phyloP scores from a whole-genome alignment of 2,888 invertebrate genomes.

The Sturmia bella region DNA sequence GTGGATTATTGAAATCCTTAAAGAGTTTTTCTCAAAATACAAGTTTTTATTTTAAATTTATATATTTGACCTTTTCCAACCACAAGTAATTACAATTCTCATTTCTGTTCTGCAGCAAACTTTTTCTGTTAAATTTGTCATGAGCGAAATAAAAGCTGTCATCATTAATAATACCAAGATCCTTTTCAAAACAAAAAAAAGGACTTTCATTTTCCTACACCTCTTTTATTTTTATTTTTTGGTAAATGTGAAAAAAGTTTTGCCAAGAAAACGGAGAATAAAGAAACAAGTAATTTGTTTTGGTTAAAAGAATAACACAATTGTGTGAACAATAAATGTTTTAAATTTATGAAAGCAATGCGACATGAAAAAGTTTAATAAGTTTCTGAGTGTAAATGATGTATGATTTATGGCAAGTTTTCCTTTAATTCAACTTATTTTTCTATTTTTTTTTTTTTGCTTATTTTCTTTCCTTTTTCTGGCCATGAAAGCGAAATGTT shows the following conservation, averaged over 20 bases:
- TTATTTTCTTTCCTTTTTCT: no score
- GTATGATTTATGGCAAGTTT: constrained; percentile 49
- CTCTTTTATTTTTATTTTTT: background rate
- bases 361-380: constrained; percentile 41
- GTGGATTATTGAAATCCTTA: no score
- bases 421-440: constrained; percentile 5
- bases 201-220: constrained; percentile 35
- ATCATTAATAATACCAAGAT: constrained; percentile 24
- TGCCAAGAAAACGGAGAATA: background rate
- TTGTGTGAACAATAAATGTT: constrained; percentile 55
- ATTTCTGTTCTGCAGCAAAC: background rate
- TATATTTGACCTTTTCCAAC: no score
- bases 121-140: constrained; percentile 3
- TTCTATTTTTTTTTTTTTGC: background rate
- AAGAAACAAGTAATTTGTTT: constrained; percentile 39
- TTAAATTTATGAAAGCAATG: constrained; percentile 40
- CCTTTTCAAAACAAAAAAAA: constrained; percentile 22
- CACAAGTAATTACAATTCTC: background rate
- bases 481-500: no score
- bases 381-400: constrained; percentile 50
- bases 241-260: background rate
- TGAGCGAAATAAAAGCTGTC: constrained; percentile 1
- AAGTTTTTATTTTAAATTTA: no score
- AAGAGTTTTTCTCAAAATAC: no score
- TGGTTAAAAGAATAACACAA: constrained; percentile 34